Percentiles rank a stretch among this genome's conserved stretches.
Evolutionary conservation across 2,888 invertebrate genomes (phyloP).

Genomic region (Patella caerulea): DNA sequence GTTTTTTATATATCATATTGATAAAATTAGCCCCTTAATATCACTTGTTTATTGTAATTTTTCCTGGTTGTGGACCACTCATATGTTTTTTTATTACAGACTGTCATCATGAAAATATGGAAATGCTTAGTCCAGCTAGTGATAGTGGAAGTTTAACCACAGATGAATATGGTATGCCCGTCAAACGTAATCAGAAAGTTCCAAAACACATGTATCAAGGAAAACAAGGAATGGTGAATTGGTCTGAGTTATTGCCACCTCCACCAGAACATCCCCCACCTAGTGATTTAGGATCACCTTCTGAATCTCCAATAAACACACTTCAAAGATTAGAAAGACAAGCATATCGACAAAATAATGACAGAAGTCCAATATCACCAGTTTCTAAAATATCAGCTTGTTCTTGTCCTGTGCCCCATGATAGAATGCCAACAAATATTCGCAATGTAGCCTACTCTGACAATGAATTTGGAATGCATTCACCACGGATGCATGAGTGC

Average conservation of each 20-base stretch:
- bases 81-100: constrained; percentile 22
- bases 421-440: constrained; percentile 40
- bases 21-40: no score
- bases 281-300: constrained; percentile 64
- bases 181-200: constrained; percentile 49
- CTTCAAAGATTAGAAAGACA: constrained; percentile 33
- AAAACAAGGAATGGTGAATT: constrained; percentile 66
- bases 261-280: constrained; percentile 72
- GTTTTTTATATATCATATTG: no score
- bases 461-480: constrained; percentile 48
- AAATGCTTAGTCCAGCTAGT: constrained; percentile 60
- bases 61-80: no score
- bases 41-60: no score
- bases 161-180: constrained; percentile 63
- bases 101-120: constrained; percentile 49
- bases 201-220: constrained; percentile 41
- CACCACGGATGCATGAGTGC: constrained; percentile 33
- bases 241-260: constrained; percentile 71
- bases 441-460: constrained; percentile 57
- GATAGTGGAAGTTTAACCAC: constrained; percentile 64
- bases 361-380: constrained; percentile 59
- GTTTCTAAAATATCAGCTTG: constrained; percentile 63
- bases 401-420: constrained; percentile 62
- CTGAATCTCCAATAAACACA: constrained; percentile 49
- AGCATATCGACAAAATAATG: constrained; percentile 34